These are phyloP conservation scores for Tokudaia muenninki DNA, from an alignment of 2,797 vertebrate species.

Conservation along the genomic window DNA sequence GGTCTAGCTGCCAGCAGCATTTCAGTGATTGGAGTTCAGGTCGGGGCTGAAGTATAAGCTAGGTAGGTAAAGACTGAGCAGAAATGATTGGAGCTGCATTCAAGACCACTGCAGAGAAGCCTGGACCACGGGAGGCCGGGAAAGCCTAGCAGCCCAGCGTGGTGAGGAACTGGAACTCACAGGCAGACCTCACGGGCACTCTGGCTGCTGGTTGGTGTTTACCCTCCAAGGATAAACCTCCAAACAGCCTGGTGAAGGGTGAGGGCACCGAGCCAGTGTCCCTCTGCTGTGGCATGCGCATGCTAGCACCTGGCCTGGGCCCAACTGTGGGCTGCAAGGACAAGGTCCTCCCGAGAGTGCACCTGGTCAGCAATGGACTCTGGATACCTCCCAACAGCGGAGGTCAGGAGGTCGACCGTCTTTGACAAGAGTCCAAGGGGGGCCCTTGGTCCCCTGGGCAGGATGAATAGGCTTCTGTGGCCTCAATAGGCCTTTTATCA, in stretches of 20 bases:
- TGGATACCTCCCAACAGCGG: not conserved
- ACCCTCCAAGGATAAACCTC: not conserved
- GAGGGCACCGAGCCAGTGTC: not conserved
- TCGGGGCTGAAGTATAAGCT: not conserved
- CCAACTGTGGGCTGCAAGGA: not conserved
- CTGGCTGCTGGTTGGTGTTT: not conserved
- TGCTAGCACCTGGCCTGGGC: not conserved
- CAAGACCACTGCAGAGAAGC: too few relatives aligned
- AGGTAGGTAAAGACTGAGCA: not conserved
- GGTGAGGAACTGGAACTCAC: not conserved
- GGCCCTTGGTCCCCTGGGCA: not conserved
- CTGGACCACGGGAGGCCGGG: not conserved
- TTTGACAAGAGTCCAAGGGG: constrained; percentile 31
- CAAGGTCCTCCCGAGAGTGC: not conserved
- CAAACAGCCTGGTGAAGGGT: not conserved
- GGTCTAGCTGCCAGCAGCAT: not conserved
- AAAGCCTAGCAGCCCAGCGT: rapidly evolving
- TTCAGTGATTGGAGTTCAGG: not conserved
- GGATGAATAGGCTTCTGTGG: constrained; percentile 75
- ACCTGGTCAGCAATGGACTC: not conserved
- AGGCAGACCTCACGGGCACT: rapidly evolving
- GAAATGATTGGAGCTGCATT: not conserved
- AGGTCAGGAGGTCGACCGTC: not conserved
- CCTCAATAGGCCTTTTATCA: constrained; percentile 76
- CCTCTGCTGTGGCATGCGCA: not conserved